These are phyloP conservation scores for Metopolophium dirhodum DNA, from an alignment of 1,140 invertebrate species.

Conservation along the genomic window DNA sequence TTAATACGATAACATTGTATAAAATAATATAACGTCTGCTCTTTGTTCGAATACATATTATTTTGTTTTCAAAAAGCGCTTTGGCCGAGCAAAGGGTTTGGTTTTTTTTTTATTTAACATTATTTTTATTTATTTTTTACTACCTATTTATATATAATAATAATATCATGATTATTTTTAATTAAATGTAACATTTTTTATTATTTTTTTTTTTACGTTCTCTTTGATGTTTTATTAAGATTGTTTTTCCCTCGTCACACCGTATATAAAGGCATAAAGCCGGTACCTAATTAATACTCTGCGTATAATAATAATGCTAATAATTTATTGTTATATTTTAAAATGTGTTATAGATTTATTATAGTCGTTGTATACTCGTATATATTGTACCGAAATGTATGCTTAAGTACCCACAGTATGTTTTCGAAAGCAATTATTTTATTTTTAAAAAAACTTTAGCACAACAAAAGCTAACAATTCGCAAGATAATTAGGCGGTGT, in stretches of 20 bases:
- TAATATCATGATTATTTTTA: neutral
- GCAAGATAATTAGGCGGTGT: neutral
- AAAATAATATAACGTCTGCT: conserved; percentile 27
- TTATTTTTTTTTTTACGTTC: neutral
- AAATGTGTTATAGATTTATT: neutral
- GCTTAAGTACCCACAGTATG: neutral
- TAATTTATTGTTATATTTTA: too few relatives aligned
- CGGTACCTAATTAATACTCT: neutral
- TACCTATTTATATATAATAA: neutral
- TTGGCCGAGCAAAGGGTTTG: conserved; percentile 50
- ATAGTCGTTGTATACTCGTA: neutral
- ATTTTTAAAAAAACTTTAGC: neutral
- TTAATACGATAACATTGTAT: conserved; percentile 26
- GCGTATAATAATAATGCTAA: neutral
- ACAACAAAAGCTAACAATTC: neutral
- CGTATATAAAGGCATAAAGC: neutral
- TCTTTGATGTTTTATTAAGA: conserved; percentile 20
- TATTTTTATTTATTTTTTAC: conserved; percentile 1
- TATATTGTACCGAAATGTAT: neutral
- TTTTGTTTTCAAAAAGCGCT: conserved; percentile 53
- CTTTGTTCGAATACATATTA: conserved; percentile 53
- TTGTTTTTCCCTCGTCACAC: neutral
- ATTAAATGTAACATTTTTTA: conserved; percentile 2
- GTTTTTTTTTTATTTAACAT: conserved; percentile 7
- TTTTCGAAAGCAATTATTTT: neutral